Evolutionary conservation across 1,140 invertebrate species (phyloP), one percentile per base, ranked within the genome.

Genomic region (Holcopasites calliopsidis): DNA sequence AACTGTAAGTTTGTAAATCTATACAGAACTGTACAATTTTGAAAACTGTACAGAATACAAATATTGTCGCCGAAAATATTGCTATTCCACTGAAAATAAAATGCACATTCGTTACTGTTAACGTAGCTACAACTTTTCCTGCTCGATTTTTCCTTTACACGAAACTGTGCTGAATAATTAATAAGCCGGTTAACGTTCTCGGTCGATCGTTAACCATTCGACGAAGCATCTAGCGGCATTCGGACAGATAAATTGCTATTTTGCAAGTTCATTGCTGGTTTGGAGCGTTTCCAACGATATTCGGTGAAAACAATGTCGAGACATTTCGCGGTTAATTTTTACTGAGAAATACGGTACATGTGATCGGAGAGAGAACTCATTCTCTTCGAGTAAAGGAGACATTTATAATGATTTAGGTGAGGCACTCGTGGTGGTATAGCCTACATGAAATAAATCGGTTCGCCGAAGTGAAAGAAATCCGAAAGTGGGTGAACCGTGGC

Each of bases 401-500:
- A 23, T 52, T 61, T 52, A 55, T 69, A 35, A 38, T 31, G 35
- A 71, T 33, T 38, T 16, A 65, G 72, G 76, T 72, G 76, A 80
- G 50, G 40, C 70, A 44, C 52, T 26, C 11, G 18, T 11, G 28
- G 28, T 28, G 44, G 50, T 16, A 16, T 61, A 47, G 54, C n/a
- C 28, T 42, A 69, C 49, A 60, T 61, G 72, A 49, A 76, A 57
- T 28, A 58, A 80, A 16, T 42, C 40, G 70, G 10, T 42, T 49
- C 33, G 31, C 38, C 33, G 21, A 28, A 31, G 21, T 47, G 33
- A 40, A 64, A 79, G 65, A 57, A 54, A 44, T 18, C 28, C 38
- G 49, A 70, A 81, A 81, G 71, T 76, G 76, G 61, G 73, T 54
- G 82, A 81, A 79, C 71, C 31, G 65, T 52, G 21, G 21, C 50